Base-by-base conservation (phyloP, 2,888 invertebrate genomes). In the Omphaloscelis lunosa region DNA sequence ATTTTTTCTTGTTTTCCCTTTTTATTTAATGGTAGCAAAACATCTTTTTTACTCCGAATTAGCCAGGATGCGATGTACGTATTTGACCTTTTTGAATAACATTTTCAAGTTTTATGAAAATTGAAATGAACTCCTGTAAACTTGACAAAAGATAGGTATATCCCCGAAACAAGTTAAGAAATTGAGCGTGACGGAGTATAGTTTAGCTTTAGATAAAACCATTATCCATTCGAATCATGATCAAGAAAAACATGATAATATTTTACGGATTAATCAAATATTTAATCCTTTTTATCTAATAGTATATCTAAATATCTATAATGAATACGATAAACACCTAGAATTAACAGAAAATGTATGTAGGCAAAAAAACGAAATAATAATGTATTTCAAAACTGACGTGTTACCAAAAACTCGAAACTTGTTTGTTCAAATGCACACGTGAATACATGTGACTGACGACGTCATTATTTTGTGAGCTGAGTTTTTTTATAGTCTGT, bases 391-490 rank as follows among this genome's bases (percentile, higher is more conserved):
- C 8, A 82, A 73, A 78, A 77, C 62, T 48, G 75, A 56, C 63
- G 41, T 56, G 48, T 65, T 39, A 76, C 78, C 39, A 29, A 62
- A 63, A 77, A 63, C 70, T 56, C 62, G 56, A 56, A 39, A 51
- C 27, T 78, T 79, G 86, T 90, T 90, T 90, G 86, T 84, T 86
- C 88, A 90, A 90, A 89, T 90, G 90, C 88, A 87, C 75, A 77
- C 72, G 70, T 61, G 34, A 34, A 29, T 56, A 67, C 71, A 79
- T 67, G 77, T 68, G 74, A 72, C 72, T 72, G 68, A 27, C 39
- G 45, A 83, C 76, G 78, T 82, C 84, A 77, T 75, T 77, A 74
- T 76, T 77, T 77, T 66, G 67, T 45, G 72, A 72, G 61, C 59
- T 62, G 39, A 58, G 48, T 27, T 74, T 83, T 75, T 83, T 70